Conservation (phyloP, 2,888 invertebrate genomes). For the Scaptomyza caliginosa region DNA sequence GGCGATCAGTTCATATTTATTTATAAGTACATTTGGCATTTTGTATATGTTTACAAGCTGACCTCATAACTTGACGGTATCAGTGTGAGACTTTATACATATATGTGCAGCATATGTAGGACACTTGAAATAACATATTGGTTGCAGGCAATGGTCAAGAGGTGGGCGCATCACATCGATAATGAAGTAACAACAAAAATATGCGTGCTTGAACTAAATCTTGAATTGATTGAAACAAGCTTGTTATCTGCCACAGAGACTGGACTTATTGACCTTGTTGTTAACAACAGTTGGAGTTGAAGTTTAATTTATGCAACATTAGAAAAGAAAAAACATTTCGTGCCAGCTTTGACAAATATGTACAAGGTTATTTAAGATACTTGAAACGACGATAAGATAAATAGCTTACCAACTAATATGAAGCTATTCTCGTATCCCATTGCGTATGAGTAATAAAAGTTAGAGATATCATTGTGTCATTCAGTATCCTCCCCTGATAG, state of each 20-base stretch:
- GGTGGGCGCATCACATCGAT: conserved; percentile 29
- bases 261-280: conserved; percentile 28
- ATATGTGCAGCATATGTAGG: conserved; percentile 26
- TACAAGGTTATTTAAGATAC: conserved; percentile 25
- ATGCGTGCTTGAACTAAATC: conserved; percentile 56
- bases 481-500: conserved; percentile 10
- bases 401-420: neutral
- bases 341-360: conserved; percentile 7
- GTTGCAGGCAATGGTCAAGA: conserved; percentile 12
- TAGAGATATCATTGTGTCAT: neutral
- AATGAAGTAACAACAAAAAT: conserved; percentile 23
- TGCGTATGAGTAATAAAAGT: conserved; percentile 11
- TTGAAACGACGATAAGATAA: conserved; percentile 16
- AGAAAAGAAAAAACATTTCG: neutral
- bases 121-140: conserved; percentile 27
- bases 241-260: conserved; percentile 26
- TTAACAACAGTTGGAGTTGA: neutral
- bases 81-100: neutral
- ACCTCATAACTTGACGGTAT: conserved; percentile 55
- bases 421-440: neutral
- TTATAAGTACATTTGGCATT: conserved; percentile 43
- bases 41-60: conserved; percentile 67
- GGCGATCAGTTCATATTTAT: conserved; percentile 38
- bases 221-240: conserved; percentile 43
- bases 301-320: neutral